These are phyloP conservation scores for Arctocebus calabarensis DNA, from an alignment of 2,797 vertebrate species.

Conservation along the genomic window DNA sequence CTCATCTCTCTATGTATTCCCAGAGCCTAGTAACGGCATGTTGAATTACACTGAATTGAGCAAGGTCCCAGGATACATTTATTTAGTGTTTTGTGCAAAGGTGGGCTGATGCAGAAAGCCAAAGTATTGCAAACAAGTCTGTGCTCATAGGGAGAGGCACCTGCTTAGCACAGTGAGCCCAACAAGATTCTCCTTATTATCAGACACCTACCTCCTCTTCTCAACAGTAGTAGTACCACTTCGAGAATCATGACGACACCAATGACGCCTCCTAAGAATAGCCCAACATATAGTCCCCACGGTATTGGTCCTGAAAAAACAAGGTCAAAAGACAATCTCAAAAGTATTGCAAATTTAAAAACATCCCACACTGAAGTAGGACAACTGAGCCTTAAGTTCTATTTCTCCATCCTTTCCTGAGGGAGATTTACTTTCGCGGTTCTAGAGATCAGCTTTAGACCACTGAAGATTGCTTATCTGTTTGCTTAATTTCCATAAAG, in stretches of 20 bases:
- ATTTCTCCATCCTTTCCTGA: background rate
- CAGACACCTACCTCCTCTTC: slow-evolving; percentile 78
- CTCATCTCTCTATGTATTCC: background rate
- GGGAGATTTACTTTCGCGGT: background rate
- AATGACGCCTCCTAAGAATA: background rate
- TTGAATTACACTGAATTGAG: background rate
- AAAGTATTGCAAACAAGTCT: background rate
- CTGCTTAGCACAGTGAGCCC: slow-evolving; percentile 2
- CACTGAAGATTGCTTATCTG: background rate
- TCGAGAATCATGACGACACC: background rate
- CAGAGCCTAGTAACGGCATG: background rate
- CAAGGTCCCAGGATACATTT: background rate
- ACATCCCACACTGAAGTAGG: background rate
- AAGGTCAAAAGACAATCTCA: slow-evolving; percentile 58
- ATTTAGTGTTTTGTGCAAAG: slow-evolving; percentile 49
- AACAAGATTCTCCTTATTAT: slow-evolving; percentile 19
- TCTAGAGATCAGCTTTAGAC: background rate
- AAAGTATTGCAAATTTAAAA: slow-evolving; percentile 14
- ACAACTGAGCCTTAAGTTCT: background rate
- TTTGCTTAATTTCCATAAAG: slow-evolving; percentile 17
- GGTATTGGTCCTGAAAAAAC: slow-evolving; percentile 55
- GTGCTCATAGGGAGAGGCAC: background rate
- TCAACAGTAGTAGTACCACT: background rate
- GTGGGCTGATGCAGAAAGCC: background rate
- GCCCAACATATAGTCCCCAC: slow-evolving; percentile 21